Base-by-base conservation (phyloP, 2,113 vertebrate genomes). In the Tiliqua scincoides region DNA sequence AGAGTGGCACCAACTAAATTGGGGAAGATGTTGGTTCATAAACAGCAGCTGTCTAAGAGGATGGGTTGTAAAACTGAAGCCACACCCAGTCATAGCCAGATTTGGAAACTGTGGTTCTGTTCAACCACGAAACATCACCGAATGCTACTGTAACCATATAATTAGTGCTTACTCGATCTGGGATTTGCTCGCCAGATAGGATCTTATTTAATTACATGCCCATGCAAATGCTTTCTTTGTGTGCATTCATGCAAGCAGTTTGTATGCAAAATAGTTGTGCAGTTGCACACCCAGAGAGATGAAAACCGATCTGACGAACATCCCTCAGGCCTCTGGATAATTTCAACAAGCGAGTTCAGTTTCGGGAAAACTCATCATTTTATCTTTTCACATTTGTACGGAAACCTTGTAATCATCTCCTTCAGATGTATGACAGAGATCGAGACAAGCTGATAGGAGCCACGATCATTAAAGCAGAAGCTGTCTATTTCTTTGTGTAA, bases 321-420 rank as follows among this genome's bases (percentile, higher is more conserved):
- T 79, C 82, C 76, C 76, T 74, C 27, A 57, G 68, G 75, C 82
- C 3, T 15, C 43, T 43, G 67, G 59, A 72, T 79, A 84, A 88
- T 73, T 88, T 79, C 76, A 79, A n/a, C 68, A 73, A 72, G 59
- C 82, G 79, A 79, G 73, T 84, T 59, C 52, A 74, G 57, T 84
- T 88, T 84, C 87, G 68, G 75, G 84, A 88, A 88, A 88, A 79
- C 57, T 84, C 32, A 76, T 79, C 75, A 88, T 88, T 84, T 88
- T 88, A 83, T 83, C 80, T 87, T 62, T 57, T 78, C 23, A 20
- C 68, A 27, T 79, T 84, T 84, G 68, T 80, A 63, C 32, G 7
- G 70, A 20, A 32, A 74, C 76, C 70, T 84, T 74, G 27, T 84
- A 57, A 79, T 80, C 82, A 74, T 74, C 43, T 40, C 76, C 77